These are phyloP conservation scores for Mechanitis mazaeus DNA, from an alignment of 2,888 invertebrate genomes.

Conservation along the genomic window DNA sequence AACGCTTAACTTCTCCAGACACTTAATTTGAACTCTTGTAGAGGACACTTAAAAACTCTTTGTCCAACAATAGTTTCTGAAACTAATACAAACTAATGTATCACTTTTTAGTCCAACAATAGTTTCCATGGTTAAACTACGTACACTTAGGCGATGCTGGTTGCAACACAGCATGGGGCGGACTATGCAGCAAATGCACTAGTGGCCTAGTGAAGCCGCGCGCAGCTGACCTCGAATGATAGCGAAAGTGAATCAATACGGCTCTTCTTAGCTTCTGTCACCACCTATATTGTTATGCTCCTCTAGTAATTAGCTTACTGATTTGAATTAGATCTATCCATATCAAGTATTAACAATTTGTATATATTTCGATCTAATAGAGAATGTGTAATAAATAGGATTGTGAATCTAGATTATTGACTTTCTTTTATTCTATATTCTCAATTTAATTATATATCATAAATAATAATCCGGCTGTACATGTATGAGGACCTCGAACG, in stretches of 20 bases:
- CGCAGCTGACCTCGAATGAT: constrained; percentile 70
- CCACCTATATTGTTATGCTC: constrained; percentile 28
- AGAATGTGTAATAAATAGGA: no score
- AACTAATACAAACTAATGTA: no score
- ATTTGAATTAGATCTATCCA: no score
- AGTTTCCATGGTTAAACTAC: neutral
- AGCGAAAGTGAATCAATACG: constrained; percentile 72
- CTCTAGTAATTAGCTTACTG: constrained; percentile 10
- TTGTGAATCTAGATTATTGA: no score
- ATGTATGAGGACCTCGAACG: no score
- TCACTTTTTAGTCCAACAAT: neutral
- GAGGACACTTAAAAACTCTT: no score
- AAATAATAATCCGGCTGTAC: no score
- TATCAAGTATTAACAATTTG: neutral
- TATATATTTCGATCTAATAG: neutral
- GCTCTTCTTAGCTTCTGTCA: constrained; percentile 52
- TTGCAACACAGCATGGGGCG: constrained; percentile 54
- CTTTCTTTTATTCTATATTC: no score
- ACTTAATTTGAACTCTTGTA: no score
- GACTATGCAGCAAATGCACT: constrained; percentile 62
- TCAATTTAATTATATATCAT: no score
- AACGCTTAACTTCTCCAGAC: no score
- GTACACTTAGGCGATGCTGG: constrained; percentile 42
- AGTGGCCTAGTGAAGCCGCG: constrained; percentile 73
- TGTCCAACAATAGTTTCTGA: no score